These are phyloP conservation scores for Molorchus minor DNA, from an alignment of 2,888 invertebrate genomes.

Conservation along the genomic window DNA sequence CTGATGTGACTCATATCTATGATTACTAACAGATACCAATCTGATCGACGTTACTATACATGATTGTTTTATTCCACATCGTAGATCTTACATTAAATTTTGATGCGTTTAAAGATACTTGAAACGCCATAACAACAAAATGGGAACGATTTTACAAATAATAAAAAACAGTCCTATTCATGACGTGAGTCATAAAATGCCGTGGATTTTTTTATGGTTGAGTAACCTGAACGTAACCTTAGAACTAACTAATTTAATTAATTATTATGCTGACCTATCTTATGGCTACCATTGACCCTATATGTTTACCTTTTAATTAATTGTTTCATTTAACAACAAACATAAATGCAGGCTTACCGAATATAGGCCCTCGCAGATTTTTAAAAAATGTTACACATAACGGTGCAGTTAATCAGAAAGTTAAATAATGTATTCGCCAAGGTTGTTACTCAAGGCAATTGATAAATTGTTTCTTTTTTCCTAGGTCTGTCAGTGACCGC, in stretches of 20 bases:
- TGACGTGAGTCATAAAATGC: constrained; percentile 26
- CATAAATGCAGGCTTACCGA: not conserved
- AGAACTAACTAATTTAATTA: constrained; percentile 34
- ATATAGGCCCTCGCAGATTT: not conserved
- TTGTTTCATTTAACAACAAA: constrained; percentile 3
- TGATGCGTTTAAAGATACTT: not conserved
- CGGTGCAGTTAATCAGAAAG: constrained; percentile 7
- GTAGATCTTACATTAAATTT: not conserved
- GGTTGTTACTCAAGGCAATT: constrained; percentile 17
- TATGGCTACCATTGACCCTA: constrained; percentile 33
- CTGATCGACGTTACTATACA: not conserved
- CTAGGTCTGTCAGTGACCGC: constrained; percentile 14
- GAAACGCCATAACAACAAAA: not conserved
- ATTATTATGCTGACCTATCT: constrained; percentile 34
- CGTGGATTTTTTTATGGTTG: constrained; percentile 31
- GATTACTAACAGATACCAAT: constrained; percentile 21
- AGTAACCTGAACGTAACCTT: constrained; percentile 37
- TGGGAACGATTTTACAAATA: not conserved
- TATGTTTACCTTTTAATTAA: constrained; percentile 1
- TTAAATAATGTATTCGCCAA: constrained; percentile 8
- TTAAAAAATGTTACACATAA: constrained; percentile 2
- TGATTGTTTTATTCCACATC: constrained; percentile 1
- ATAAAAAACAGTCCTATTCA: constrained; percentile 2
- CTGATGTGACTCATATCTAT: constrained; percentile 25
- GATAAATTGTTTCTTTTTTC: constrained; percentile 9